Base-by-base conservation (phyloP, 2,113 vertebrate species). In the Myrmecobius fasciatus region DNA sequence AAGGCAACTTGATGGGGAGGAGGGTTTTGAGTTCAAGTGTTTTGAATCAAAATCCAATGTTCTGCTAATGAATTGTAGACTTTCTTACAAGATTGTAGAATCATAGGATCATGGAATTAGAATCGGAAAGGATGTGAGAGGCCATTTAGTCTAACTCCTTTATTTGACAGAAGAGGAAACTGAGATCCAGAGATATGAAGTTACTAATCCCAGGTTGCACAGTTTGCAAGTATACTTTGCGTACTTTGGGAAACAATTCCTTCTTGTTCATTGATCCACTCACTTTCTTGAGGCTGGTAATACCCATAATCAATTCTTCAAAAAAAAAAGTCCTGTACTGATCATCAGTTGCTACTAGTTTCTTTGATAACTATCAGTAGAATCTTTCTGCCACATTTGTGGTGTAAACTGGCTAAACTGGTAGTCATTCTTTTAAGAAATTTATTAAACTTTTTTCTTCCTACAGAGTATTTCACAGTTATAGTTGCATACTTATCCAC, bases 381-480 rank as follows among this genome's bases (percentile, higher is more conserved):
- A 83, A 10, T 83, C 67, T 43, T 83, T 2, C 22, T 43, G 67
- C 1, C 67, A 83, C 1, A 83, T 43, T 2, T 43, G n/a, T 22
- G 67, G 5, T 43, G 20, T 43, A 43, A 83, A 2, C 20, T 43
- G 67, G n/a, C 36, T 20, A 8, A 83, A 11, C n/a, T 83, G 20
- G 67, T n/a, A 83, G 67, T 43, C 24, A 83, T 22, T 43, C 17
- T 83, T 83, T 83, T 8, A 83, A 43, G 36, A 43, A 83, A 83
- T 53, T 91, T 52, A 67, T 31, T 92, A 8, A 95, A 89, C 46
- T 56, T 54, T 96, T 53, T 43, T 52, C 12, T 67, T 94, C 53
- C 90, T 91, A 91, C 36, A 92, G 92, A 96, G 9, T 53, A 95
- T 60, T 91, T 94, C n/a, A 96, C 43, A 51, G 49, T 89, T 93